Base-by-base conservation (phyloP, 1,140 invertebrate genomes). In the Diploscapter pachys region DNA sequence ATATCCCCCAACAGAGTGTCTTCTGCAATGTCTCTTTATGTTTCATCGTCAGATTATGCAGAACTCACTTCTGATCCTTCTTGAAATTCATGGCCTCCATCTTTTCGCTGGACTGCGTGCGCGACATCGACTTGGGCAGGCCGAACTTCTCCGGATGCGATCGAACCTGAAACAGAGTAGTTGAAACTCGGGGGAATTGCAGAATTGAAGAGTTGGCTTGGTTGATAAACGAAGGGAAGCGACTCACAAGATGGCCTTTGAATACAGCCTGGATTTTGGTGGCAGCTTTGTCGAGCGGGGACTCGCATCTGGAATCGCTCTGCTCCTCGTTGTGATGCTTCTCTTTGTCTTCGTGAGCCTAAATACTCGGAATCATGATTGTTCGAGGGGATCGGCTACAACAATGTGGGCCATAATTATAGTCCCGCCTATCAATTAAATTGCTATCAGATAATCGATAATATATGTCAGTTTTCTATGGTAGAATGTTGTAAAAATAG, bases 211-310 rank as follows among this genome's bases (percentile, higher is more conserved):
- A 51, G 48, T 78, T 63, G 57, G 11, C 51, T n/a, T 11, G 31
- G n/a, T 3, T 11, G n/a, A 52, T 63, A 64, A 55, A 57, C 13
- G 54, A 54, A 72, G 56, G n/a, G 70, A 31, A 71, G 70, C 61
- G 61, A 66, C 61, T 62, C 53, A 80, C 73, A 49, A 72, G 61
- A 53, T 83, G 83, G 52, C 83, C 83, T 48, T 81, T 73, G 59
- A 82, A 85, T 13, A 75, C 81, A 5, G 83, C 83, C 70, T 84
- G 83, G 56, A 84, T 84, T 78, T 85, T 85, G 5, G 82, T 85
- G 5, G 82, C 83, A 2, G 77, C 79, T 48, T 73, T 52, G 48
- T 85, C 83, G 31, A 73, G 55, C 52, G 83, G 82, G 63, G 74
- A 80, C 55, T 65, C n/a, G 49, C 71, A 65, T 48, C 78, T 75